Evolutionary conservation across 2,113 vertebrate species (phyloP).

Genomic region (Onychostruthus taczanowskii): DNA sequence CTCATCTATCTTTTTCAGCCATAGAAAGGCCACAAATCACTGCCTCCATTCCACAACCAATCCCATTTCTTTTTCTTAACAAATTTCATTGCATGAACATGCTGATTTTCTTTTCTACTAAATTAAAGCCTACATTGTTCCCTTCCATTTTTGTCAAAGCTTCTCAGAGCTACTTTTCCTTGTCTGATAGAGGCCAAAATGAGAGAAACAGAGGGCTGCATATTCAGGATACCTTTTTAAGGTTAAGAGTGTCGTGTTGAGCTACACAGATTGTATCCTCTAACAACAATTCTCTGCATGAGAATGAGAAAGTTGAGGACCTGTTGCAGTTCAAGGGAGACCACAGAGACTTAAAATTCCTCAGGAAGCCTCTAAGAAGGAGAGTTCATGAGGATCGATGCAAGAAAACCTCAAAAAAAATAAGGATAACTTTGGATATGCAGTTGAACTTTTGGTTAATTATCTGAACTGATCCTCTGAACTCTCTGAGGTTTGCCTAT

Average conservation of each 20-base stretch:
- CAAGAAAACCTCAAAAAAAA: constrained; percentile 22
- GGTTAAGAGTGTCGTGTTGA: not conserved
- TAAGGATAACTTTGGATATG: constrained; percentile 43
- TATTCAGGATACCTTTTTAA: not conserved
- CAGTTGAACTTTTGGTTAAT: constrained; percentile 66
- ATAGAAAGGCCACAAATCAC: not conserved
- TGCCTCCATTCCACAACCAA: not conserved
- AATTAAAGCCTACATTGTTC: not conserved
- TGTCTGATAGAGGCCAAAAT: not conserved
- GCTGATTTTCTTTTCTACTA: not conserved
- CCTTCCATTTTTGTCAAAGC: not conserved
- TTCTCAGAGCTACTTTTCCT: not conserved
- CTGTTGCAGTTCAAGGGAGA: not conserved
- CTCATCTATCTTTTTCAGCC: not conserved
- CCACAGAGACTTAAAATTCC: not conserved
- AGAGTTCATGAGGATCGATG: not conserved
- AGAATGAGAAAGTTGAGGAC: not conserved
- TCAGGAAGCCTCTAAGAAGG: not conserved
- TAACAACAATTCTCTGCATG: not conserved
- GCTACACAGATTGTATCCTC: not conserved
- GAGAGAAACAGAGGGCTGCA: not conserved
- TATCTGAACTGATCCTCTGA: constrained; percentile 70
- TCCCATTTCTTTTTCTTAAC: not conserved
- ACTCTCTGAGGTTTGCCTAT: constrained; percentile 65
- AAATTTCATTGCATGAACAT: not conserved